phyloP scores from a whole-genome alignment of 1,140 invertebrate genomes.

The Tetramorium alpestre region DNA sequence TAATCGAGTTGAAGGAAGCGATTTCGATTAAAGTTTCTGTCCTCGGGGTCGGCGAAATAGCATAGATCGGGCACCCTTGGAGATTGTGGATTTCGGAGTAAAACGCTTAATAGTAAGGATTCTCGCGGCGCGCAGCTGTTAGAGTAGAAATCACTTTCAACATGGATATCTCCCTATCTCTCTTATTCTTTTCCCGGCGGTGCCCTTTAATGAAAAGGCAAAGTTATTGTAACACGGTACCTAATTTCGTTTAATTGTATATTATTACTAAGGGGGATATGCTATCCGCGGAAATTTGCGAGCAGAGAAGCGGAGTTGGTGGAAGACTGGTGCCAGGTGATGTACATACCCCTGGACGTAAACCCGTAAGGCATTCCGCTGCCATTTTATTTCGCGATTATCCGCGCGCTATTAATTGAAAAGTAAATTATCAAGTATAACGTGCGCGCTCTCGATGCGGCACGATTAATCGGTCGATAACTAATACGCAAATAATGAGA shows the following conservation, averaged over 20 bases:
- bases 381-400: slow-evolving; percentile 46
- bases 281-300: slow-evolving; percentile 67
- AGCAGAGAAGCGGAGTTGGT: not conserved
- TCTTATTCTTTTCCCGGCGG: slow-evolving; percentile 56
- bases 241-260: slow-evolving; percentile 78
- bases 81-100: slow-evolving; percentile 32
- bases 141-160: slow-evolving; percentile 47
- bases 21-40: slow-evolving; percentile 22
- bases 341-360: slow-evolving; percentile 3
- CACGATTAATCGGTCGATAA: slow-evolving; percentile 56
- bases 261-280: slow-evolving; percentile 67
- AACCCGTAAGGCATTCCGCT: slow-evolving; percentile 28
- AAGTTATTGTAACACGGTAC: slow-evolving; percentile 74
- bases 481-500: slow-evolving; percentile 59
- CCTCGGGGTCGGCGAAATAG: not conserved
- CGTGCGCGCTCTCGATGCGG: not conserved
- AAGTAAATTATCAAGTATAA: slow-evolving; percentile 43
- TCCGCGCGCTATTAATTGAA: slow-evolving; percentile 60
- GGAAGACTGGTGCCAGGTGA: not conserved
- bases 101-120: slow-evolving; percentile 16
- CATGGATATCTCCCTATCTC: not conserved
- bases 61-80: not conserved
- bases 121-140: slow-evolving; percentile 25
- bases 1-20: slow-evolving; percentile 21
- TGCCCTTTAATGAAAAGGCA: slow-evolving; percentile 75